Conservation (phyloP, 2,888 invertebrate species). For the Caenorhabditis plicata region DNA sequence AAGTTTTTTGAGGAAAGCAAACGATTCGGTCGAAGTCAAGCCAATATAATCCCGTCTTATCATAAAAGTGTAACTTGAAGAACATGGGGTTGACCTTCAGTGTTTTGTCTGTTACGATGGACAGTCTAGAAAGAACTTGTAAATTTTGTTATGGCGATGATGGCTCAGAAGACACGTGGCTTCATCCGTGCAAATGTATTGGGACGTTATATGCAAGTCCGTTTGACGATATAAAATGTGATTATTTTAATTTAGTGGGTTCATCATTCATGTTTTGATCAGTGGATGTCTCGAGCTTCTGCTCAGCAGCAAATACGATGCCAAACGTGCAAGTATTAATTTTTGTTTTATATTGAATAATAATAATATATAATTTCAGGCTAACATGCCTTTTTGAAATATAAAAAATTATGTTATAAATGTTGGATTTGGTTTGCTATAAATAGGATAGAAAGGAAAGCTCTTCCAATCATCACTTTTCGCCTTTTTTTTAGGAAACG, state of each 20-base stretch:
- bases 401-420: too few relatives aligned
- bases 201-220: slow-evolving; percentile 37
- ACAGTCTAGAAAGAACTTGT: slow-evolving; percentile 7
- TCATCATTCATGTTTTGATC: slow-evolving; percentile 38
- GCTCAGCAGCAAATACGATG: slow-evolving; percentile 42
- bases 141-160: slow-evolving; percentile 36
- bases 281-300: slow-evolving; percentile 45
- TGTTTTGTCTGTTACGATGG: slow-evolving; percentile 1
- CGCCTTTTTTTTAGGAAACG: too few relatives aligned
- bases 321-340: slow-evolving; percentile 47
- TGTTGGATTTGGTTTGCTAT: too few relatives aligned
- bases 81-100: slow-evolving; percentile 5
- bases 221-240: neutral
- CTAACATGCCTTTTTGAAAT: too few relatives aligned
- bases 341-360: too few relatives aligned
- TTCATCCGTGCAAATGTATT: slow-evolving; percentile 40
- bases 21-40: too few relatives aligned
- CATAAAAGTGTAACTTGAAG: too few relatives aligned
- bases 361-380: too few relatives aligned
- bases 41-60: too few relatives aligned
- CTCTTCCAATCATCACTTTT: too few relatives aligned
- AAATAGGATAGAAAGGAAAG: too few relatives aligned
- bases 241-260: slow-evolving; percentile 39
- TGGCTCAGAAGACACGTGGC: slow-evolving; percentile 6
- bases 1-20: too few relatives aligned